Base-by-base conservation (phyloP, 2,797 vertebrate genomes). In the Aldrovandia affinis region DNA sequence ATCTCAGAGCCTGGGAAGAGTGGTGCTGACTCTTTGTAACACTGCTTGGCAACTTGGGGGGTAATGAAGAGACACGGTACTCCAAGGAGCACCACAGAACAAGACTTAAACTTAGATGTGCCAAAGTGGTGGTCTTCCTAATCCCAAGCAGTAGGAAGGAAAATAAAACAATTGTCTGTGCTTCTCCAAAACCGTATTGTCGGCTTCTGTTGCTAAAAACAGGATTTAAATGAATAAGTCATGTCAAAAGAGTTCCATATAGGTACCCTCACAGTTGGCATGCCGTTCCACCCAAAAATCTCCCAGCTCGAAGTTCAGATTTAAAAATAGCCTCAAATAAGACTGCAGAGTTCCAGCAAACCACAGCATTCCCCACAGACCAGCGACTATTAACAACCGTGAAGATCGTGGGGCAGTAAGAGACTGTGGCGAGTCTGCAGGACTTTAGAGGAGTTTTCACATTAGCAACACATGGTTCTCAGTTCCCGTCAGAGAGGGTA, bases 261-360 rank as follows among this genome's bases (percentile, higher is more conserved):
- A 73, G 70, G 70, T 44, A 25, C 70, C 70, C 20, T n/a, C 57
- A 68, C 78, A 55, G 68, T 63, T 78, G n/a, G 59, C 50, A 55
- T 33, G 39, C 1, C 25, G 70, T 0, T 61, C 50, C 39, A n/a
- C 81, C 61, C 28, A 36, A 44, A 25, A 63, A 75, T 75, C 52
- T 59, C 54, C 20, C 36, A 30, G 82, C 57, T 84, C 83, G 68
- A 47, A 84, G 77, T 28, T 10, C 82, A 65, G 70, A 42, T 68
- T 70, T 87, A 86, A 70, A 89, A 86, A 88, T 83, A 88, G 54
- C 63, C 70, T 78, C 70, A 73, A 86, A 86, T 79, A 57, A 54
- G 82, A 82, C 65, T 75, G 47, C n/a, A 82, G 25, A 50, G 36
- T 79, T 81, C 78, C 42, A 61, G 75, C 83, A 83, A 85, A 84